phyloP scores from a whole-genome alignment of 2,888 invertebrate genomes.

The Xestia c-nigrum region DNA sequence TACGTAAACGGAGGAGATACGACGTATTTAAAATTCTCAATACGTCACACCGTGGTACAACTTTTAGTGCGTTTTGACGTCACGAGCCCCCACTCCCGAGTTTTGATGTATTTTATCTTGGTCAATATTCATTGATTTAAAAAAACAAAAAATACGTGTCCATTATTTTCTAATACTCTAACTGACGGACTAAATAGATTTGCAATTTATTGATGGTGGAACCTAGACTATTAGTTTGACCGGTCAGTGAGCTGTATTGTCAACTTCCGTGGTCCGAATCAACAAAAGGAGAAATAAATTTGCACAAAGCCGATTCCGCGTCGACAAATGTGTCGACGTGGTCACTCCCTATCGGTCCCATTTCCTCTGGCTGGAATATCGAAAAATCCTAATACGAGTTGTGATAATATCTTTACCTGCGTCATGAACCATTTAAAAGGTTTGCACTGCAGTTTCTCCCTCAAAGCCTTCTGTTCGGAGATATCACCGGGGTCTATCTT shows the following conservation, averaged over 20 bases:
- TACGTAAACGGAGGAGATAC: too few species aligned
- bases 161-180: too few species aligned
- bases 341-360: not conserved
- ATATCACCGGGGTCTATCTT: conserved; percentile 95
- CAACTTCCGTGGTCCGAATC: not conserved
- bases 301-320: not conserved
- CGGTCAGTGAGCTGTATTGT: not conserved
- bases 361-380: not conserved
- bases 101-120: too few species aligned
- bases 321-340: not conserved
- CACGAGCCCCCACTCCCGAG: too few species aligned
- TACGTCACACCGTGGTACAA: too few species aligned
- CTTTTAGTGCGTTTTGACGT: too few species aligned
- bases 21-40: too few species aligned
- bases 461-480: conserved; percentile 93
- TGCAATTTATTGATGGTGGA: too few species aligned
- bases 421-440: conserved; percentile 99
- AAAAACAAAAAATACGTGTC: too few species aligned
- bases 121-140: too few species aligned
- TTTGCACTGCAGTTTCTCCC: conserved; percentile 95
- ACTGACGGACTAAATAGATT: too few species aligned
- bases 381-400: not conserved
- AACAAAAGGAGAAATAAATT: not conserved
- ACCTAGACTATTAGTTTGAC: not conserved
- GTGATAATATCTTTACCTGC: conserved; percentile 80